Percentiles rank a stretch among this genome's conserved stretches.
Evolutionary conservation across 2,888 invertebrate species (phyloP).

Genomic region (Liposcelis brunnea): DNA sequence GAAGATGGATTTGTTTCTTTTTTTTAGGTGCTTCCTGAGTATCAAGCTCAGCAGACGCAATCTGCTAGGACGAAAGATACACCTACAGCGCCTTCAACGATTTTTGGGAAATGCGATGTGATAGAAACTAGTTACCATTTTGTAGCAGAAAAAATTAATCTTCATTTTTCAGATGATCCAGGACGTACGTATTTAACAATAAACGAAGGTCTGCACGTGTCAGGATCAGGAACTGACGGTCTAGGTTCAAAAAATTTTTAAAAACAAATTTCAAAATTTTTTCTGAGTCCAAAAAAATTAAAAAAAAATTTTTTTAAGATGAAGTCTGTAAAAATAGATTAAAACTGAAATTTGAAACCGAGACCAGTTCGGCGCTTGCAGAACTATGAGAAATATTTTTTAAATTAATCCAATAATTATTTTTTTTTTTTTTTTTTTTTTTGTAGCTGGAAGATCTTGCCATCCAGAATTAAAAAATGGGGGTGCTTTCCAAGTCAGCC

Average conservation of each 20-base stretch:
- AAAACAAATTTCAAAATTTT: too few relatives aligned
- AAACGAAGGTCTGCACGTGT: too few relatives aligned
- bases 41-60: conserved; percentile 51
- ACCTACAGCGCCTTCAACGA: conserved; percentile 24
- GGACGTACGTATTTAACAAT: conserved; percentile 61
- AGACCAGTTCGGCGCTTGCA: too few relatives aligned
- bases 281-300: too few relatives aligned
- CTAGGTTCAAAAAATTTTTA: too few relatives aligned
- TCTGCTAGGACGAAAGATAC: conserved; percentile 30
- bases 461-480: conserved; percentile 74
- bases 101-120: conserved; percentile 81
- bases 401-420: conserved; percentile 8
- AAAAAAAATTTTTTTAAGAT: too few relatives aligned
- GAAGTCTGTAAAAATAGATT: too few relatives aligned
- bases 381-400: too few relatives aligned
- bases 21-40: conserved; percentile 46
- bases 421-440: conserved; percentile 13
- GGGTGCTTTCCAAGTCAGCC: conserved; percentile 81
- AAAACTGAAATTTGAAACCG: too few relatives aligned
- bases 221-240: too few relatives aligned
- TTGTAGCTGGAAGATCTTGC: conserved; percentile 59
- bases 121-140: conserved; percentile 96
- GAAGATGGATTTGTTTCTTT: conserved; percentile 10
- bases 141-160: conserved; percentile 77
- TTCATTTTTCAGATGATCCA: conserved; percentile 92